Evolutionary conservation across 2,797 vertebrate genomes (phyloP).

Genomic region (Macrochelys suwanniensis): DNA sequence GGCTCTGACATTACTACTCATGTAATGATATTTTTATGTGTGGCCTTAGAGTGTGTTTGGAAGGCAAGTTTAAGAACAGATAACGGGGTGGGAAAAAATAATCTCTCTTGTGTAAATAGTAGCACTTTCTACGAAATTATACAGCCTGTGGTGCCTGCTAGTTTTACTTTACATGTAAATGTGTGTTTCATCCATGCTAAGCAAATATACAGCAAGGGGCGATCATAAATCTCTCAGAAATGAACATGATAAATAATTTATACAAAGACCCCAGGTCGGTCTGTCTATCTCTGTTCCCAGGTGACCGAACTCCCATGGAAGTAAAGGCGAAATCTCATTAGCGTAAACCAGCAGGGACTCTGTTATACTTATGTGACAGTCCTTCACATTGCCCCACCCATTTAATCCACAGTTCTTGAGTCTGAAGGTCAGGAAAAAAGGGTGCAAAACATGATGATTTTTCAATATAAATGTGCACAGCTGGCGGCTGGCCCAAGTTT

Average conservation of each 20-base stretch:
- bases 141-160: background rate
- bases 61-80: background rate
- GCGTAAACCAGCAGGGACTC: background rate
- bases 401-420: background rate
- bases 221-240: background rate
- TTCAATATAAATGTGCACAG: constrained; percentile 29
- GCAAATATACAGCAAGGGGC: background rate
- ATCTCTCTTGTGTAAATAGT: background rate
- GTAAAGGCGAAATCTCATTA: constrained; percentile 47
- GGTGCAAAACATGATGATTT: background rate
- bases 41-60: background rate
- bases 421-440: constrained; percentile 34
- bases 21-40: background rate
- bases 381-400: background rate
- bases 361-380: constrained; percentile 9
- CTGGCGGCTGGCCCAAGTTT: background rate
- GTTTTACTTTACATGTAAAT: background rate
- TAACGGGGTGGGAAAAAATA: background rate
- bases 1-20: background rate
- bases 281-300: background rate
- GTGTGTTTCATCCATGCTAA: background rate
- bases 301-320: background rate
- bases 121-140: background rate
- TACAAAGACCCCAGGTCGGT: background rate
- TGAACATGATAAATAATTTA: constrained; percentile 46